A percentile compares a stretch with the other conserved stretches of the same genome.
Evolutionary conservation across 2,113 vertebrate genomes (phyloP).

Genomic region (Percopsis transmontana): DNA sequence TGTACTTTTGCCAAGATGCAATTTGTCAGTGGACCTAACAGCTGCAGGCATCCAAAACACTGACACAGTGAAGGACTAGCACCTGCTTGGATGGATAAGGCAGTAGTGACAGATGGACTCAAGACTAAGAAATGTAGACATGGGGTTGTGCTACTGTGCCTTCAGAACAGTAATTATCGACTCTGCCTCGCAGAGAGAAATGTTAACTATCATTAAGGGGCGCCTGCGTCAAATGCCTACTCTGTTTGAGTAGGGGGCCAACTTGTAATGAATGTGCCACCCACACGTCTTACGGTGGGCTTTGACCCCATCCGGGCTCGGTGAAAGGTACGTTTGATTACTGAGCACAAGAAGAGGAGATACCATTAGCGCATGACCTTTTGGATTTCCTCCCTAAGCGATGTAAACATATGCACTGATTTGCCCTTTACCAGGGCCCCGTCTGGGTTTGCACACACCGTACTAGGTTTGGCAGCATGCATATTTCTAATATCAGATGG

Average conservation of each 20-base stretch:
- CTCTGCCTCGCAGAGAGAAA: too few relatives aligned
- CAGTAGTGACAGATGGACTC: constrained; percentile 19
- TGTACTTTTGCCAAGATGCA: constrained; percentile 53
- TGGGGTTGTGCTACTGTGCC: constrained; percentile 16
- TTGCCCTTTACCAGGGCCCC: constrained; percentile 56
- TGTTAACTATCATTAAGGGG: constrained; percentile 22
- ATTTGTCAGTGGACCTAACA: constrained; percentile 43
- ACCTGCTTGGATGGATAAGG: constrained; percentile 23
- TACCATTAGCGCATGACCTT: constrained; percentile 61
- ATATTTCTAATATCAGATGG: constrained; percentile 15
- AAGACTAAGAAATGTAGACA: constrained; percentile 12
- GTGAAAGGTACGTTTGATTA: constrained; percentile 50
- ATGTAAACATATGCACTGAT: constrained; percentile 50
- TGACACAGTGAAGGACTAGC: constrained; percentile 38
- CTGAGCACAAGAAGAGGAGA: constrained; percentile 40
- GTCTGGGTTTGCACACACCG: constrained; percentile 29
- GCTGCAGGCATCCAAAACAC: constrained; percentile 52
- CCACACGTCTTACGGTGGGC: constrained; percentile 32
- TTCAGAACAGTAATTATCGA: constrained; percentile 49
- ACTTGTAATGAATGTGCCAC: constrained; percentile 43
- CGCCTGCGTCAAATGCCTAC: constrained; percentile 18
- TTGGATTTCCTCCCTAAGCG: constrained; percentile 9
- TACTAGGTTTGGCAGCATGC: constrained; percentile 11
- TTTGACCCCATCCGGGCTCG: constrained; percentile 40
- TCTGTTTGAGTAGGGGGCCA: constrained; percentile 17